phyloP scores from a whole-genome alignment of 2,113 vertebrate species.

The Antigone vipio region DNA sequence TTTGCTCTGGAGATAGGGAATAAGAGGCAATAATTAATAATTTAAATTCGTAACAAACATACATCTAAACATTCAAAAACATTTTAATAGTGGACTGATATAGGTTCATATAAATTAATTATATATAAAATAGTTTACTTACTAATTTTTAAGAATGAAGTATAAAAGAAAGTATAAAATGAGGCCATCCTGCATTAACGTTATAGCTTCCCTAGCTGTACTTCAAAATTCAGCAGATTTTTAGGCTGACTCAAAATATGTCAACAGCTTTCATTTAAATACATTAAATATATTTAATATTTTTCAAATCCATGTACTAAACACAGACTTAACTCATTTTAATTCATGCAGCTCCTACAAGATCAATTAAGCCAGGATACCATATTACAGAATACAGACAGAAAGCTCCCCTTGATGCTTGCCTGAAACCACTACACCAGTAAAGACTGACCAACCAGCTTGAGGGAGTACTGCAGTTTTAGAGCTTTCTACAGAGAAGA shows the following conservation, averaged over 20 bases:
- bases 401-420: background rate
- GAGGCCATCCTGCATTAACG: background rate
- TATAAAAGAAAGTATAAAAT: background rate
- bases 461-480: background rate
- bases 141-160: background rate
- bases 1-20: background rate
- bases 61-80: background rate
- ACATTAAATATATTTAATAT: background rate
- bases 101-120: background rate
- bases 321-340: background rate
- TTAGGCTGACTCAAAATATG: background rate
- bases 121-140: background rate
- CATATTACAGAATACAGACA: rapidly evolving
- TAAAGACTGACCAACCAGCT: background rate
- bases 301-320: background rate
- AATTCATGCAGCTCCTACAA: background rate
- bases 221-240: background rate
- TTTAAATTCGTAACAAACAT: background rate
- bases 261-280: background rate
- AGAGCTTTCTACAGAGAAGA: background rate
- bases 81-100: background rate
- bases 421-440: background rate
- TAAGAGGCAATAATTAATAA: slow-evolving; percentile 27
- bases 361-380: background rate
- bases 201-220: background rate